These are phyloP conservation scores for Artibeus lituratus DNA, from an alignment of 2,797 vertebrate species.

Conservation along the genomic window DNA sequence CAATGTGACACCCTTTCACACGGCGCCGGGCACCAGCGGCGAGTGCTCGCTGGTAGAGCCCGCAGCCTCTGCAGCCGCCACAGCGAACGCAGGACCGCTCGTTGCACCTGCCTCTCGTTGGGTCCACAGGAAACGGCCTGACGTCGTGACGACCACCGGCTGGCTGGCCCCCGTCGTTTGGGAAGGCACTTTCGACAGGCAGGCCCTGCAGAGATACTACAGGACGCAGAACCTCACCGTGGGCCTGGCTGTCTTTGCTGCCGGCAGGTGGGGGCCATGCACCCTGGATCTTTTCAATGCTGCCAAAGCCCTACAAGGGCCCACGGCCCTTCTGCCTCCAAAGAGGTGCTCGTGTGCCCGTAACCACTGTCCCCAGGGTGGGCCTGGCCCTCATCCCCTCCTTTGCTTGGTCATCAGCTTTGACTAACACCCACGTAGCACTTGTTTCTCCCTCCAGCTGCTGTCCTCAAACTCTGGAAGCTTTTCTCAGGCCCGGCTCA, in stretches of 20 bases:
- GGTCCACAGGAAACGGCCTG: slow-evolving; percentile 71
- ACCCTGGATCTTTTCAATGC: no score
- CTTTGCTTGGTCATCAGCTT: background rate
- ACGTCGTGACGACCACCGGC: slow-evolving; percentile 78
- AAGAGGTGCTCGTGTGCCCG: rapidly evolving
- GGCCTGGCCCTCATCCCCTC: background rate
- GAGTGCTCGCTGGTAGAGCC: rapidly evolving
- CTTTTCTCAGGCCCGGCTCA: rapidly evolving
- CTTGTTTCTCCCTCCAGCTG: background rate
- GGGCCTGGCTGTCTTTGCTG: slow-evolving; percentile 76
- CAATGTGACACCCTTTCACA: background rate
- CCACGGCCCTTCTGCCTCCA: rapidly evolving
- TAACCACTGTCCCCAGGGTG: background rate
- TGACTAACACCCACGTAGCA: rapidly evolving
- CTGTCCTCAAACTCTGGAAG: background rate
- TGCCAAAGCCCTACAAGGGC: no score
- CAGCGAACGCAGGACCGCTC: rapidly evolving
- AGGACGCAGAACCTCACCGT: slow-evolving; percentile 69
- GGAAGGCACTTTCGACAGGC: slow-evolving; percentile 83
- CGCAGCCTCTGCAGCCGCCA: rapidly evolving
- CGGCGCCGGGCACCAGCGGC: rapidly evolving
- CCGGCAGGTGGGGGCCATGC: slow-evolving; percentile 77
- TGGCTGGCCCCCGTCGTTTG: slow-evolving; percentile 86
- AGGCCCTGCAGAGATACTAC: slow-evolving; percentile 71
- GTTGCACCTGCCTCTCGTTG: rapidly evolving